Percentiles rank a stretch among this genome's conserved stretches.
Evolutionary conservation across 2,113 vertebrate species (phyloP).

Genomic region (Alligator mississippiensis): DNA sequence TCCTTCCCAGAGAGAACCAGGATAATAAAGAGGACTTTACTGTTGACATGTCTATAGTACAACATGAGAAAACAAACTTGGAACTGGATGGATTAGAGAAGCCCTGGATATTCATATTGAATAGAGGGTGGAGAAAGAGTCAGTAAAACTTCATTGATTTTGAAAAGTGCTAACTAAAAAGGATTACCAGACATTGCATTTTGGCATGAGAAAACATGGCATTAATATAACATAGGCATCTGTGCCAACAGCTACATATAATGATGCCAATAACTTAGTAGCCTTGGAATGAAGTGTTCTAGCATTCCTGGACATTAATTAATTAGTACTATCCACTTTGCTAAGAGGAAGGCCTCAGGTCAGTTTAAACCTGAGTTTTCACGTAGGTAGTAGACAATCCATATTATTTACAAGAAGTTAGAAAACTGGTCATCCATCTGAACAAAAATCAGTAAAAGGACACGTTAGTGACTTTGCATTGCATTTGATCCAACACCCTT

Average conservation of each 20-base stretch:
- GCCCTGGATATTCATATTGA: neutral
- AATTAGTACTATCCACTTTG: neutral
- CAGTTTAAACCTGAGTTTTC: neutral
- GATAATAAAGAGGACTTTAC: neutral
- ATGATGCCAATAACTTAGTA: neutral
- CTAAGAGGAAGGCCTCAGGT: neutral
- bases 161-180: neutral
- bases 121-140: neutral
- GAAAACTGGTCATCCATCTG: neutral
- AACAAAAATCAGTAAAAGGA: neutral
- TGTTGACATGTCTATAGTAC: slow-evolving; percentile 1
- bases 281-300: neutral
- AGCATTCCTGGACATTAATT: neutral
- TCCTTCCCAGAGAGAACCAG: neutral
- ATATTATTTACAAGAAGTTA: neutral
- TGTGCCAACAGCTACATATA: neutral
- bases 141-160: neutral
- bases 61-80: neutral
- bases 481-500: neutral
- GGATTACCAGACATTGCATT: neutral
- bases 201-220: neutral
- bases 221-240: neutral
- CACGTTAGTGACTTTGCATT: neutral
- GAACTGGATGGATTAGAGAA: neutral
- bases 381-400: neutral